phyloP scores from a whole-genome alignment of 1,140 invertebrate species.

The Heliconius eleuchia region DNA sequence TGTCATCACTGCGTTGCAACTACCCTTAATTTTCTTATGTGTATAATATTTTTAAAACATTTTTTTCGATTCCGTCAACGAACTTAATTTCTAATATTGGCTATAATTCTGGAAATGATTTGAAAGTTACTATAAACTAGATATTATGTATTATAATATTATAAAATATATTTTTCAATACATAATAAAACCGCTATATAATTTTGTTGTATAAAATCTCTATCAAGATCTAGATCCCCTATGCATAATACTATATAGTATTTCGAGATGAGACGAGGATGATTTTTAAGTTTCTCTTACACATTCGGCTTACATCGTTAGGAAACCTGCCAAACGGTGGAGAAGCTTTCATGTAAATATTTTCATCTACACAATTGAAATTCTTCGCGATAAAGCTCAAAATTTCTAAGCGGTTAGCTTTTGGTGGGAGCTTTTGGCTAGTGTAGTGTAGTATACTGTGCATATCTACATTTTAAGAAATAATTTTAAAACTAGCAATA shows the following conservation, averaged over 20 bases:
- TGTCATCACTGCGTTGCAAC: too few species aligned
- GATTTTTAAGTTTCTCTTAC: neutral
- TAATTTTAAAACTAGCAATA: too few species aligned
- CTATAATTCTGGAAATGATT: too few species aligned
- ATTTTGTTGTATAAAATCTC: neutral
- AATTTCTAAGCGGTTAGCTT: neutral
- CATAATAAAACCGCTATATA: too few species aligned
- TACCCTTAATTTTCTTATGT: too few species aligned
- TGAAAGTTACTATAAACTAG: too few species aligned
- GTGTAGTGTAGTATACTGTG: neutral
- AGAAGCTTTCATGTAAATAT: constrained; percentile 7
- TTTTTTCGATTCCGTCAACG: too few species aligned
- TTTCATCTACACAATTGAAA: constrained; percentile 6
- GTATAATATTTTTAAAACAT: too few species aligned
- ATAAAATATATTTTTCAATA: too few species aligned
- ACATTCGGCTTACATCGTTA: constrained; percentile 5
- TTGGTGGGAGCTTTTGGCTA: neutral
- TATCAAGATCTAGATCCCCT: neutral
- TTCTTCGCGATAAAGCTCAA: neutral
- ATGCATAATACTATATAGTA: neutral
- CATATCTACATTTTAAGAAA: neutral
- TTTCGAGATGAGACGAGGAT: constrained; percentile 6
- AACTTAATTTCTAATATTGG: too few species aligned
- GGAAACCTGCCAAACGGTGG: constrained; percentile 10
- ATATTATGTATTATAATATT: too few species aligned